Conservation (phyloP, 2,797 vertebrate species). For the Pseudochirops corinnae region DNA sequence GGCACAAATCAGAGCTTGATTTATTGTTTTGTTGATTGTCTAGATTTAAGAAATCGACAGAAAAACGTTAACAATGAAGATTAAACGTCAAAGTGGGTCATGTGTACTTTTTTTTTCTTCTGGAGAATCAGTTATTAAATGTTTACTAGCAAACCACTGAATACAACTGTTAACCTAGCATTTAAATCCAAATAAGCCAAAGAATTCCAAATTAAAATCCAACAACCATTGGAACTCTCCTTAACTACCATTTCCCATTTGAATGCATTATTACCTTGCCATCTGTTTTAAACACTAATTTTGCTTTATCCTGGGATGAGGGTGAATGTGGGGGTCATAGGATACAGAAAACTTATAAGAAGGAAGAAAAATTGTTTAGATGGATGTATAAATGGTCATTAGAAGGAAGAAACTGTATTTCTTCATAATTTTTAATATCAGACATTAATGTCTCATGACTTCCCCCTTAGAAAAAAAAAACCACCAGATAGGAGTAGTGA, state of each 20-base stretch:
- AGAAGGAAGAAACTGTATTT: background rate
- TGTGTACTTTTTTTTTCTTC: background rate
- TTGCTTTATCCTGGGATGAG: background rate
- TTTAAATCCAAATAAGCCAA: background rate
- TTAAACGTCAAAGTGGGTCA: background rate
- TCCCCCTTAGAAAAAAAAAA: background rate
- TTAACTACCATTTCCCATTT: background rate
- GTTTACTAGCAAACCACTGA: background rate
- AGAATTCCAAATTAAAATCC: background rate
- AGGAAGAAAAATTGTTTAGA: background rate
- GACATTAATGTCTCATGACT: background rate
- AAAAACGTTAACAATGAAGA: background rate
- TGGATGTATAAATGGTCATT: background rate
- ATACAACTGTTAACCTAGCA: background rate
- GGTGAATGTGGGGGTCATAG: background rate
- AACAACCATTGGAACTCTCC: background rate
- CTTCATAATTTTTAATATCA: background rate
- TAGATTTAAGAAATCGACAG: background rate
- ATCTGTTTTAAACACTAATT: background rate
- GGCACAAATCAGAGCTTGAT: background rate
- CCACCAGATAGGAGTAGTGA: background rate
- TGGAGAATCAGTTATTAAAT: background rate
- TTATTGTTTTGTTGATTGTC: background rate
- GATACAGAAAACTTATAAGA: background rate
- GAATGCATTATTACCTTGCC: background rate